These are phyloP conservation scores for Parapsyche elsis DNA, from an alignment of 1,140 invertebrate genomes.

Conservation along the genomic window DNA sequence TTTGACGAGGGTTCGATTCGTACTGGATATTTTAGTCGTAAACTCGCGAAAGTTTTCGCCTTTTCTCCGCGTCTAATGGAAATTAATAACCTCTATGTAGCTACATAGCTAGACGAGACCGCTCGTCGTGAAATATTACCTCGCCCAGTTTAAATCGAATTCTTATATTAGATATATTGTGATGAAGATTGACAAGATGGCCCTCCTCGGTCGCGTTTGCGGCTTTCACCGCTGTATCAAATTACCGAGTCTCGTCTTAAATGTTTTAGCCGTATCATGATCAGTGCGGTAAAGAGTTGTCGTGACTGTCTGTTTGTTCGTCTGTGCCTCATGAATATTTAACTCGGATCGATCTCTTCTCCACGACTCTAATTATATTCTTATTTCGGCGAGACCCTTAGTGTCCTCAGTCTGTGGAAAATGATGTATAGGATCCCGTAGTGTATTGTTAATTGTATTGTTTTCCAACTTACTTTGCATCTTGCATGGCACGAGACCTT, in stretches of 20 bases:
- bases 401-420: no score
- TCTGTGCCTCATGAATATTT: conserved; percentile 55
- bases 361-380: conserved; percentile 55
- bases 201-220: no score
- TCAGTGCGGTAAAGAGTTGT: conserved; percentile 25
- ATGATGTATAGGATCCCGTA: no score
- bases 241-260: background rate
- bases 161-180: no score
- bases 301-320: conserved; percentile 46
- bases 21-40: background rate
- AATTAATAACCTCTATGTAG: background rate
- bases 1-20: conserved; percentile 38
- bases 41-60: background rate
- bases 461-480: no score
- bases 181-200: no score
- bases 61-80: background rate
- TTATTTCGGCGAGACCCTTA: no score
- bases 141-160: no score
- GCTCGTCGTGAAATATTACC: background rate
- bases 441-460: no score
- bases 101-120: no score
- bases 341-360: conserved; percentile 45
- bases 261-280: no score
- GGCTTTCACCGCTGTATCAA: conserved; percentile 15
- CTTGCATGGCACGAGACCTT: no score